Percentiles rank a stretch among this genome's conserved stretches.
Evolutionary conservation across 2,797 vertebrate genomes (phyloP).

Genomic region (Peromyscus nudipes): DNA sequence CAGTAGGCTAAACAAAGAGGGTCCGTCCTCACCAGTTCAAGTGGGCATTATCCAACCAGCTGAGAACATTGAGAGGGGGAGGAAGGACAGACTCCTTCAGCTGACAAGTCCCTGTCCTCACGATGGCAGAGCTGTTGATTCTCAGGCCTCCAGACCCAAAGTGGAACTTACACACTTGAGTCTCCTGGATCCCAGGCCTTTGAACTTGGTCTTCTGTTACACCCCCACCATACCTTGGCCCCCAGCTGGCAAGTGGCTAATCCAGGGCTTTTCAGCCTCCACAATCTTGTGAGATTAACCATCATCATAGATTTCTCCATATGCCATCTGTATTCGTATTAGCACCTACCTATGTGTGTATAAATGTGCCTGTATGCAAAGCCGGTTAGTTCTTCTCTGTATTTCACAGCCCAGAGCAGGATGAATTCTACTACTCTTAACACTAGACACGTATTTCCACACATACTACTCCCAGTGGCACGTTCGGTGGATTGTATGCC

Average conservation of each 20-base stretch:
- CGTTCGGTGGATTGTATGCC: background rate
- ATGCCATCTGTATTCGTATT: background rate
- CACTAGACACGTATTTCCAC: background rate
- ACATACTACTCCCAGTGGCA: background rate
- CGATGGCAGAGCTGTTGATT: background rate
- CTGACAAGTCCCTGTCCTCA: background rate
- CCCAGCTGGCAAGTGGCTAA: background rate
- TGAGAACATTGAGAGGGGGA: background rate
- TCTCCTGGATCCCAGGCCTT: background rate
- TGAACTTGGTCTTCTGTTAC: background rate
- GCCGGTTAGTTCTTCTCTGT: background rate
- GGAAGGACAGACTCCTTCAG: background rate
- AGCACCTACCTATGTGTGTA: background rate
- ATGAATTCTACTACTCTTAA: background rate
- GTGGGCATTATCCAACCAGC: background rate
- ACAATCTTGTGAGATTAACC: background rate
- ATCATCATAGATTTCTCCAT: background rate
- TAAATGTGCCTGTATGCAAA: background rate
- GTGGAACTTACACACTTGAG: background rate
- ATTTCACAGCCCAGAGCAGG: background rate
- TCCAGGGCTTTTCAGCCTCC: background rate
- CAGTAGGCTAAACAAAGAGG: background rate
- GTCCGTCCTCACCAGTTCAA: background rate
- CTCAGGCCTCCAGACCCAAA: background rate
- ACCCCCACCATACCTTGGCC: background rate